A percentile compares a stretch with the other conserved stretches of the same genome.
These are phyloP conservation scores for Desmodus rotundus DNA, from an alignment of 2,113 vertebrate genomes.

Conservation along the genomic window DNA sequence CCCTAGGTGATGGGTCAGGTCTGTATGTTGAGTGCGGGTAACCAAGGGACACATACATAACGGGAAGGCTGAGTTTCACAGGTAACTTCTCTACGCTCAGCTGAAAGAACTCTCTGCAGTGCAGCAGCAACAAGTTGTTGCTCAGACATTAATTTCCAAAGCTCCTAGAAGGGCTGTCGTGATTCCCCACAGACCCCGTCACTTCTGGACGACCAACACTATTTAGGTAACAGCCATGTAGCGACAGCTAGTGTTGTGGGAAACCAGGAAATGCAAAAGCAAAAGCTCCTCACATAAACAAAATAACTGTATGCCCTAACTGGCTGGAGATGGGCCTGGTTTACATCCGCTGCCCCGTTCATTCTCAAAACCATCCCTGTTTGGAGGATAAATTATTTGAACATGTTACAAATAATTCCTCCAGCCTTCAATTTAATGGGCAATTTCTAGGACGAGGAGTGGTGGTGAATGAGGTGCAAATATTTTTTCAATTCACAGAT, in stretches of 20 bases:
- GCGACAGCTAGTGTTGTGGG: neutral
- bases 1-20: neutral
- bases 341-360: rapidly evolving
- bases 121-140: neutral
- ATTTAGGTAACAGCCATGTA: neutral
- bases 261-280: neutral
- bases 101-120: neutral
- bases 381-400: neutral
- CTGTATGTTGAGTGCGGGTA: neutral
- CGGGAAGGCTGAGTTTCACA: neutral
- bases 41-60: neutral
- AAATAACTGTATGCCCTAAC: neutral
- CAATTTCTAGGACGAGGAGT: neutral
- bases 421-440: neutral
- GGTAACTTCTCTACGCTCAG: neutral
- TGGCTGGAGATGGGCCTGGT: neutral
- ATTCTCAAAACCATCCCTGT: neutral
- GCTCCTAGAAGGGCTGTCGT: neutral
- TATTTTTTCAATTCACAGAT: neutral
- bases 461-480: neutral
- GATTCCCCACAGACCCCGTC: neutral
- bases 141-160: neutral
- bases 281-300: neutral
- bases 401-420: neutral
- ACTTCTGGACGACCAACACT: neutral